These are phyloP conservation scores for Cataglyphis rosenhaueri DNA, from an alignment of 2,888 invertebrate genomes.

Conservation along the genomic window DNA sequence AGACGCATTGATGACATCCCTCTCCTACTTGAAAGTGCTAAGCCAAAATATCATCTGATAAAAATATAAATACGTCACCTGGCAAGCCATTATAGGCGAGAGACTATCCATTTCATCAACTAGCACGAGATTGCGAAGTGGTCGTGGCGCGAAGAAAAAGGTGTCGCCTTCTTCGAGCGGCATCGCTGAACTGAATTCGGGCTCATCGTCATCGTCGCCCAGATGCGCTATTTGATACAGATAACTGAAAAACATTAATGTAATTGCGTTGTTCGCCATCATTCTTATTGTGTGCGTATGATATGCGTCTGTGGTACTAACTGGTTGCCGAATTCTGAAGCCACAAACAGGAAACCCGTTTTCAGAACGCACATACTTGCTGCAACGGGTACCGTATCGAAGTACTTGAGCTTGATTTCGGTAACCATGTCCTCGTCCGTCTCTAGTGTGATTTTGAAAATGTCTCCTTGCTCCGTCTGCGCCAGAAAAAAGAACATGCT, in stretches of 20 bases:
- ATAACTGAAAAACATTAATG: slow-evolving; percentile 88
- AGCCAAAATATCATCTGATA: not conserved
- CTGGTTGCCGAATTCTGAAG: slow-evolving; percentile 99
- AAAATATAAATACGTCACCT: slow-evolving; percentile 85
- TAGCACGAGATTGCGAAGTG: slow-evolving; percentile 96
- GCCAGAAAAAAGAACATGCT: slow-evolving; percentile 99
- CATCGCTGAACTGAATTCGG: slow-evolving; percentile 99
- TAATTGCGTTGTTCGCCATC: not conserved
- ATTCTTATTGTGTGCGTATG: not conserved
- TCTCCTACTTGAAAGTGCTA: slow-evolving; percentile 77
- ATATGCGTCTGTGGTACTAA: slow-evolving; percentile 87
- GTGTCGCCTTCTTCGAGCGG: slow-evolving; percentile 99
- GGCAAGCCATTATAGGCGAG: slow-evolving; percentile 94
- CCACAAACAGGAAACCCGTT: slow-evolving; percentile 99
- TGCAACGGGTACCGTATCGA: slow-evolving; percentile 99
- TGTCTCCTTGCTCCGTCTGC: slow-evolving; percentile 99
- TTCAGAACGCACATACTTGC: slow-evolving; percentile 99
- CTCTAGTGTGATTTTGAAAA: slow-evolving; percentile 98
- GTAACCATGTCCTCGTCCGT: slow-evolving; percentile 99
- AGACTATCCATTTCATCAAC: slow-evolving; percentile 99
- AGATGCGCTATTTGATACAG: slow-evolving; percentile 99
- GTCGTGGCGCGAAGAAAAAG: slow-evolving; percentile 98
- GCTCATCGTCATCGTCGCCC: slow-evolving; percentile 99
- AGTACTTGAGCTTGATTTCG: slow-evolving; percentile 99
- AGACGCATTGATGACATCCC: slow-evolving; percentile 63